Conservation (phyloP, 2,113 vertebrate genomes). For the Pseudolaguvia tuberculata region DNA sequence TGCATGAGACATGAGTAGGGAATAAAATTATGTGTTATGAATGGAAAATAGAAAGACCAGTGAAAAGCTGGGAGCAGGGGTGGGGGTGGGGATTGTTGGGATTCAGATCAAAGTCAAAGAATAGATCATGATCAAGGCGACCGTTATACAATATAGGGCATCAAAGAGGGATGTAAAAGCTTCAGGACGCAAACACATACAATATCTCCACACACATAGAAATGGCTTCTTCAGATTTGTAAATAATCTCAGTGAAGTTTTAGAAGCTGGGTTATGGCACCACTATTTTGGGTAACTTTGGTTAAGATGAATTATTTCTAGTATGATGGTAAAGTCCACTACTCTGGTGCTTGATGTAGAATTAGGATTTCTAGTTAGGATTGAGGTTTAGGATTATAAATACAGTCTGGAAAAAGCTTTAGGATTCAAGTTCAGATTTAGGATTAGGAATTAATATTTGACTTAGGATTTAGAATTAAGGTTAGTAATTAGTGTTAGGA, state of each 20-base stretch:
- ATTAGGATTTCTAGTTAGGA: too few species aligned
- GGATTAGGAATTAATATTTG: too few species aligned
- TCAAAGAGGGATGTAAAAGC: neutral
- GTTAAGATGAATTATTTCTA: too few species aligned
- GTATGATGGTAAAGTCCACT: too few species aligned
- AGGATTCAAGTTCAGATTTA: too few species aligned
- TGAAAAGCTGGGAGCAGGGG: slow-evolving; percentile 10
- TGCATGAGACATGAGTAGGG: slow-evolving; percentile 4
- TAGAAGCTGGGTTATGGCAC: neutral
- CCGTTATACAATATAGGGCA: slow-evolving; percentile 23
- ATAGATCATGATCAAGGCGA: slow-evolving; percentile 5
- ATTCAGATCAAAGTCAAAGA: slow-evolving; percentile 44
- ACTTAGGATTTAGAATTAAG: too few species aligned
- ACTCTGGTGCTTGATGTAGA: too few species aligned
- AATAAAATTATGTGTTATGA: slow-evolving; percentile 29
- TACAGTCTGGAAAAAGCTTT: too few species aligned
- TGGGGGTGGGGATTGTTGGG: too few species aligned
- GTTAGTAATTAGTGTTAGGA: too few species aligned
- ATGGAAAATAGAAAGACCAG: slow-evolving; percentile 19
- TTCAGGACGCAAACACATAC: neutral
- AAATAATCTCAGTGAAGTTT: neutral
- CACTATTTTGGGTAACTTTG: too few species aligned
- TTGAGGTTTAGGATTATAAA: too few species aligned
- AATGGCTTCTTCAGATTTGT: neutral
- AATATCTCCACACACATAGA: neutral